Evolutionary conservation across 2,113 vertebrate species (phyloP), one percentile per base, ranked within the genome.

Genomic region (Sylvia atricapilla): DNA sequence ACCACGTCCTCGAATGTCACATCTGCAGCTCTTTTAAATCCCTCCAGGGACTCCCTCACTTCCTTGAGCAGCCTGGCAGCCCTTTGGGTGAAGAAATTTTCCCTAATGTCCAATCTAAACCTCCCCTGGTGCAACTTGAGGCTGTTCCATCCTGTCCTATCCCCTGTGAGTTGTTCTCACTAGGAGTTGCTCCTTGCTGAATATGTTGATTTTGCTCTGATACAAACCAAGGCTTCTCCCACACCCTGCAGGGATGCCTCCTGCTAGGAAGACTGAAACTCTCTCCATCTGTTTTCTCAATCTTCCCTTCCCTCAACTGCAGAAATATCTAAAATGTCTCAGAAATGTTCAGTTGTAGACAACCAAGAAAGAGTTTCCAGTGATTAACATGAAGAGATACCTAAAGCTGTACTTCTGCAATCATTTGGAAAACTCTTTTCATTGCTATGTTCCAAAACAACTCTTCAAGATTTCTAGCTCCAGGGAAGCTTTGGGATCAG

Each of bases 121-220:
- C 11, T 68, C 25, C 6, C 20, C 7, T 35, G n/a, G n/a, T 68
- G 20, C 24, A 47, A 11, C 14, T 33, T 0, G 0, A 55, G 21
- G 41, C 63, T 53, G 8, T 30, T 83, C 22, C 24, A 16, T 59
- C 46, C 41, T 1, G 0, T 16, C 19, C 28, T 12, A 2, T 31
- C 14, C 16, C 63, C 44, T 41, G 30, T 13, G 35, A 37, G 39
- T 0, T 14, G 24, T 47, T 76, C 43, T 64, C 9, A 3, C 16
- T 30, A 3, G 19, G 76, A 80, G 25, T 6, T 55, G 13, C 3
- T 70, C 8, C 84, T 78, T 25, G 49, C 37, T 76, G 22, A 50
- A 27, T n/a, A 9, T 20, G 9, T 31, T 88, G 12, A 15, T 77
- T 28, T 77, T 92, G 47, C 46, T 84, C 31, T 95, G 76, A 24